Evolutionary conservation across 2,797 vertebrate genomes (phyloP).

Genomic region (Steatocranus sp.): DNA sequence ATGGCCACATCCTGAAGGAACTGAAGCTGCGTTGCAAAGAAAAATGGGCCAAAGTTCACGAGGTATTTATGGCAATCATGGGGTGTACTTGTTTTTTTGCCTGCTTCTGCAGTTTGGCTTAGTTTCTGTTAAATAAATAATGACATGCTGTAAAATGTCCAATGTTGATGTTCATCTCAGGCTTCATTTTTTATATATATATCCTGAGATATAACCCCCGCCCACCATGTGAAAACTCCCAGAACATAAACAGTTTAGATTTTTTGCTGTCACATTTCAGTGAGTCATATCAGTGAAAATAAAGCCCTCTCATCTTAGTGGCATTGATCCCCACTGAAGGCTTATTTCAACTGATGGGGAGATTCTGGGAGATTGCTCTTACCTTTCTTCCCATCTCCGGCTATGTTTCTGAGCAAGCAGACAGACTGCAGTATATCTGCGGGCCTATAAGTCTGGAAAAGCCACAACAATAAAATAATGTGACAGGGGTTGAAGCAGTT

Average conservation of each 20-base stretch:
- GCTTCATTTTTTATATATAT: not conserved
- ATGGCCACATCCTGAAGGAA: not conserved
- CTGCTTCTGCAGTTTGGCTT: not conserved
- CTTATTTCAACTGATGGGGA: conserved; percentile 2
- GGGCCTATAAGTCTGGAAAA: not conserved
- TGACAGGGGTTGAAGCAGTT: not conserved
- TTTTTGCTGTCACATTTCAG: not conserved
- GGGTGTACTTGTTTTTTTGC: not conserved
- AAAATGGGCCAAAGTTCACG: not conserved
- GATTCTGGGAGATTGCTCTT: not conserved
- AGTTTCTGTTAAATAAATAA: not conserved
- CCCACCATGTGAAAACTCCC: not conserved
- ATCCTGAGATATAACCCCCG: not conserved
- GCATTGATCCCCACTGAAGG: not conserved
- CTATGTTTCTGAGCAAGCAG: not conserved
- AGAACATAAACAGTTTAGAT: not conserved
- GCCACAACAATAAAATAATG: conserved; percentile 5
- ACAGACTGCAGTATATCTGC: not conserved
- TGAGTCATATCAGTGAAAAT: conserved; percentile 2
- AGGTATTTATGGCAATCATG: not conserved
- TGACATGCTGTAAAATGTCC: not conserved
- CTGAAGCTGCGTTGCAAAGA: not conserved
- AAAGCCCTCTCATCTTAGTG: conserved; percentile 1
- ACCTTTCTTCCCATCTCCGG: not conserved
- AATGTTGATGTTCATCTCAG: not conserved